Evolutionary conservation across 2,888 invertebrate genomes (phyloP), one percentile per base, ranked within the genome.

Genomic region (Boloria selene): DNA sequence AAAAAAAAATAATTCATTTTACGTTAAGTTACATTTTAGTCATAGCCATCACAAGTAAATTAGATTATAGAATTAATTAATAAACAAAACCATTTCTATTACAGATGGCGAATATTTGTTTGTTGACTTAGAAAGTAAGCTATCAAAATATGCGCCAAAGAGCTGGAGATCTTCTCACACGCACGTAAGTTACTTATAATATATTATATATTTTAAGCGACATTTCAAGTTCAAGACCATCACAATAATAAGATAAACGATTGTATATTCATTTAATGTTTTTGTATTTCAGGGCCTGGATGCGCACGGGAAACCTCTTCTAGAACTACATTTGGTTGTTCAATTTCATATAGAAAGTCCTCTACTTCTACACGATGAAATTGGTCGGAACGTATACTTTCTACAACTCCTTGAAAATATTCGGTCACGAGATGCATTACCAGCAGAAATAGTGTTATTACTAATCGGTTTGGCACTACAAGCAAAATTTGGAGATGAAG

Each of bases 91-190:
- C 51, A 51, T 31, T 45, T 26, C 14, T 47, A 45, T 73, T 74
- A 64, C 74, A 98, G 98, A 98, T 94, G 97, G 97, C 92, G 98
- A 98, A 93, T 98, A 97, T 92, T 95, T 98, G 84, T 99, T 98
- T 93, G 96, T 98, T 89, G 97, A 98, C 88, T 95, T 96, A 85
- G 98, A 98, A 88, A 97, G 96, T 93, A 98, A 98, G 93, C 94
- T 99, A 82, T 97, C 97, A 84, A 98, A 98, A 93, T 97, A 98
- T 93, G 98, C 98, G 79, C 97, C 98, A 82, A 98, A 98, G 93
- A 96, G 96, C 89, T 98, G 98, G 98, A 96, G 98, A 87, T 97
- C 97, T 77, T 97, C 97, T 75, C 97, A 97, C 88, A 96, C 96
- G 81, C 96, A 97, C 93, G 96, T 96, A 92, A 95, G 95, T 94